Conservation (phyloP, 2,888 invertebrate genomes). For the Trachelus tabidus region DNA sequence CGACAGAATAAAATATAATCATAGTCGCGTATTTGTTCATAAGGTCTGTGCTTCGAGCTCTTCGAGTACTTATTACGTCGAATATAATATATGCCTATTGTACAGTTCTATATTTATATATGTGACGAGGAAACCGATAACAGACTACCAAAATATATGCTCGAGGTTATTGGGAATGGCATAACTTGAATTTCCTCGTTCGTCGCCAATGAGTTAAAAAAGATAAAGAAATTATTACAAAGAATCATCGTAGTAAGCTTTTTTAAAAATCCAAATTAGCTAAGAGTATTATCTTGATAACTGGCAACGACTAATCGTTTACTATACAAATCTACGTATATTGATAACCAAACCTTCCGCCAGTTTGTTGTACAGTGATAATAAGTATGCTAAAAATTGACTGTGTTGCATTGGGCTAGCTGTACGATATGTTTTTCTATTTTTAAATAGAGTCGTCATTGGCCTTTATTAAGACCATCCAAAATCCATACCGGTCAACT, state of each 20-base stretch:
- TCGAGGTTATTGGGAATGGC: neutral
- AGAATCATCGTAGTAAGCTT: neutral
- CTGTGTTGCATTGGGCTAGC: slow-evolving; percentile 29
- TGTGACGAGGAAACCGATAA: neutral
- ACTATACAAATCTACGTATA: neutral
- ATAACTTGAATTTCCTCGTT: neutral
- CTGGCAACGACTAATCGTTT: neutral
- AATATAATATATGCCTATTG: neutral
- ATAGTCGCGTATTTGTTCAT: neutral
- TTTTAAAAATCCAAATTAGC: neutral
- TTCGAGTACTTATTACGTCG: neutral
- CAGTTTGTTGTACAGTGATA: neutral
- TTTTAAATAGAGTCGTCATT: neutral
- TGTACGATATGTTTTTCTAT: slow-evolving; percentile 45
- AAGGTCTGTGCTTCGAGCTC: neutral
- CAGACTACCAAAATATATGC: neutral
- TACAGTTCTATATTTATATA: neutral
- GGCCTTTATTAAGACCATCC: slow-evolving; percentile 74
- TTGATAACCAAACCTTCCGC: neutral
- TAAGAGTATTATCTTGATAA: neutral
- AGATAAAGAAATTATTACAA: neutral
- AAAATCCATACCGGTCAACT: slow-evolving; percentile 87
- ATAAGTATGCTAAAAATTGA: slow-evolving; percentile 32
- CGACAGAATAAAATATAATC: neutral
- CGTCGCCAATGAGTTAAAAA: neutral